Evolutionary conservation across 2,797 vertebrate genomes (phyloP).

Genomic region (Urosaurus nigricauda): DNA sequence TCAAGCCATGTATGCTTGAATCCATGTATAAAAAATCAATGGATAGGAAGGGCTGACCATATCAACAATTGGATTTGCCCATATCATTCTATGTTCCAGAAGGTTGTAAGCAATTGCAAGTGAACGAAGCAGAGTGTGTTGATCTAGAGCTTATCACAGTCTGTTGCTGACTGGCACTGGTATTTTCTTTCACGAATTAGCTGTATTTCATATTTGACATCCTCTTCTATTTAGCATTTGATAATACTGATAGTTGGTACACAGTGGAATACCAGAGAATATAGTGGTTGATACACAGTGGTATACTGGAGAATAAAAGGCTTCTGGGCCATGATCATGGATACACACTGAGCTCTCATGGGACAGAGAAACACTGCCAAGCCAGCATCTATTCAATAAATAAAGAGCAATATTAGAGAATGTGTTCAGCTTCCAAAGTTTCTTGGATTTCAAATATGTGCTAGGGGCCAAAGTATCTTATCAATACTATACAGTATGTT

Average conservation of each 20-base stretch:
- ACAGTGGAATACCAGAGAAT: background rate
- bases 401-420: background rate
- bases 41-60: too few species aligned
- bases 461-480: background rate
- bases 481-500: background rate
- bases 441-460: background rate
- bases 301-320: background rate
- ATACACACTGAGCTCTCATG: background rate
- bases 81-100: background rate
- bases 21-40: too few species aligned
- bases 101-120: background rate
- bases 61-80: background rate
- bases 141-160: background rate
- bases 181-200: conserved; percentile 2
- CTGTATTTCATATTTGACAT: background rate
- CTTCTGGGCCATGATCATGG: background rate
- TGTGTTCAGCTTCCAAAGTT: background rate
- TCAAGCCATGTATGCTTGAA: too few species aligned
- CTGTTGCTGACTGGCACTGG: background rate
- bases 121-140: background rate
- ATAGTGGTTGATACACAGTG: background rate
- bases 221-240: conserved; percentile 8
- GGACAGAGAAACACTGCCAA: background rate
- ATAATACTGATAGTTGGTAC: background rate
- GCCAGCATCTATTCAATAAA: background rate